Evolutionary conservation across 2,113 vertebrate species (phyloP).

Genomic region (Gallinago undulata): DNA sequence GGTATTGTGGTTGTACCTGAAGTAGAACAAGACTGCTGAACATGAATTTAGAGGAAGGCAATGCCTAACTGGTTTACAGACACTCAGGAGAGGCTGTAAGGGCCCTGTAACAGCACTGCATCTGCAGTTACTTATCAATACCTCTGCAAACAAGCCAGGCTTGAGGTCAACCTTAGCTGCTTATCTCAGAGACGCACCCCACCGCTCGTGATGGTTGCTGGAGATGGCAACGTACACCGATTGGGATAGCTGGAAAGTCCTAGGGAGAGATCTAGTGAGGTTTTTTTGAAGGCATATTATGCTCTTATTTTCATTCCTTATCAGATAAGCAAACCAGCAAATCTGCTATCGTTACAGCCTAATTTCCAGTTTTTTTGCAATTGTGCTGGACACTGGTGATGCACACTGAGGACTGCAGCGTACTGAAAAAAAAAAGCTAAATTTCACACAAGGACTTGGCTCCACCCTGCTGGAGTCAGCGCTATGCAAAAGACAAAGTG

Average conservation of each 20-base stretch:
- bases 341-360: neutral
- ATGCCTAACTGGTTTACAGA: neutral
- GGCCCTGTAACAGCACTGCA: neutral
- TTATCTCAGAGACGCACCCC: neutral
- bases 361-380: neutral
- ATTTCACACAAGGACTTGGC: neutral
- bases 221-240: neutral
- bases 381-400: accelerated
- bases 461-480: neutral
- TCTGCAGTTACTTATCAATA: neutral
- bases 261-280: too few relatives aligned
- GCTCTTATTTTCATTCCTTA: neutral
- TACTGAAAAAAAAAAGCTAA: neutral
- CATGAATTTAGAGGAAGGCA: neutral
- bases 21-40: neutral
- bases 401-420: too few relatives aligned
- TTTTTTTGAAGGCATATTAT: neutral
- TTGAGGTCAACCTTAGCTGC: neutral
- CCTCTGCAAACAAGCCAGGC: neutral
- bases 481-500: accelerated
- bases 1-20: neutral
- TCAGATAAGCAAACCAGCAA: neutral
- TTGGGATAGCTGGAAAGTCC: neutral
- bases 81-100: neutral
- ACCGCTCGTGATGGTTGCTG: neutral